Evolutionary conservation across 1,140 invertebrate species (phyloP).

Genomic region (Papilio xuthus): DNA sequence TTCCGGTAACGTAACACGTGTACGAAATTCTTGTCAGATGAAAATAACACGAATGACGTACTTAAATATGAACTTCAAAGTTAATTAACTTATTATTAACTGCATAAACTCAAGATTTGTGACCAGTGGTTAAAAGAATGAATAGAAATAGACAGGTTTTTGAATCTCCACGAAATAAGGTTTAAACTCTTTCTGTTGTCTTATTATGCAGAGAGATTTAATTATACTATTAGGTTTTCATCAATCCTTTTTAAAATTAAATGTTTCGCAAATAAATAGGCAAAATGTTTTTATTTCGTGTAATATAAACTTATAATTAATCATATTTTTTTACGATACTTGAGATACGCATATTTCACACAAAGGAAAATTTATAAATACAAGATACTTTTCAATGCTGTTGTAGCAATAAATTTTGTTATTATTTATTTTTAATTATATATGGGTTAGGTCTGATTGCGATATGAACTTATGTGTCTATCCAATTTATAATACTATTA

Average conservation of each 20-base stretch:
- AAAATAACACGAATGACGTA: neutral
- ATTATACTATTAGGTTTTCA: neutral
- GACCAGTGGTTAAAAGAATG: no score
- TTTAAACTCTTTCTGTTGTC: neutral
- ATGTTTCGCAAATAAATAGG: neutral
- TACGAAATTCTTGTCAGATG: neutral
- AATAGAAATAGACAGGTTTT: no score
- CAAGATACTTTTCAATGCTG: neutral
- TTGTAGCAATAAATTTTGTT: slow-evolving; percentile 10
- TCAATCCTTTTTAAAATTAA: neutral
- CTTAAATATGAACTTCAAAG: neutral
- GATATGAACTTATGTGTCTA: neutral
- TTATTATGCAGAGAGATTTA: no score
- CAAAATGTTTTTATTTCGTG: neutral
- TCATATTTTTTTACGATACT: neutral
- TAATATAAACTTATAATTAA: neutral
- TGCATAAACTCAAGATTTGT: neutral
- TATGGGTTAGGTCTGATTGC: neutral
- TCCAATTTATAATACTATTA: no score
- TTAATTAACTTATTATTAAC: neutral
- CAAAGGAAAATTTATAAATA: slow-evolving; percentile 13
- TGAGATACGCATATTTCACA: neutral
- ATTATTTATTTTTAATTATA: slow-evolving; percentile 10
- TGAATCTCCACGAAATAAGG: neutral
- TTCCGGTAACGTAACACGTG: neutral